These are phyloP conservation scores for Brachionus koreanus DNA, from an alignment of 1,140 invertebrate species.

Conservation along the genomic window DNA sequence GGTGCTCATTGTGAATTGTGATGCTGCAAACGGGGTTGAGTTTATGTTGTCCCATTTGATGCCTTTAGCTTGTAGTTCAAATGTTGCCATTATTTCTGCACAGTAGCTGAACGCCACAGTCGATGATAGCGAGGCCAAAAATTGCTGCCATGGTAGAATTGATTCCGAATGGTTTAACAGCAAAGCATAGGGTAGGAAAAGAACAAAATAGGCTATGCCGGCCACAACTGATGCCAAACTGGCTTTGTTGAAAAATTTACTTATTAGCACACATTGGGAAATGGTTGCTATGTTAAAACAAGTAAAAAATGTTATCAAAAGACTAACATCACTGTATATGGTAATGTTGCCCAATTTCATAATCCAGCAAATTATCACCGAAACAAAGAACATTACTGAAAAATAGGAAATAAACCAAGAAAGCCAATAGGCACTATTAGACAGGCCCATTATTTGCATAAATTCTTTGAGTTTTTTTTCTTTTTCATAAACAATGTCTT, in stretches of 20 bases:
- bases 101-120: conserved; percentile 75
- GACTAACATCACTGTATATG: neutral
- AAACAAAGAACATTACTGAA: conserved; percentile 62
- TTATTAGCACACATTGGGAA: conserved; percentile 62
- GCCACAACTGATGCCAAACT: conserved; percentile 68
- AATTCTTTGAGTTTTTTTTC: conserved; percentile 64
- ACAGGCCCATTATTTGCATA: conserved; percentile 66
- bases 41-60: conserved; percentile 73
- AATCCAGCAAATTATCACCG: conserved; percentile 53
- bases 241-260: conserved; percentile 64
- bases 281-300: conserved; percentile 63
- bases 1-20: conserved; percentile 43
- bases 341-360: conserved; percentile 8
- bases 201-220: conserved; percentile 69
- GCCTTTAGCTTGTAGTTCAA: conserved; percentile 66
- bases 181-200: conserved; percentile 68
- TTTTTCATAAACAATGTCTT: conserved; percentile 68
- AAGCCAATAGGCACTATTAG: conserved; percentile 63
- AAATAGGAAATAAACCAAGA: conserved; percentile 66
- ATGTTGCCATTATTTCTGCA: conserved; percentile 66
- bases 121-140: conserved; percentile 62
- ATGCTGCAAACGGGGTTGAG: conserved; percentile 55
- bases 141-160: conserved; percentile 53
- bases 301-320: conserved; percentile 26
- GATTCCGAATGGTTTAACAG: conserved; percentile 61